These are phyloP conservation scores for Protodeltote pygarga DNA, from an alignment of 2,888 invertebrate genomes.

Conservation along the genomic window DNA sequence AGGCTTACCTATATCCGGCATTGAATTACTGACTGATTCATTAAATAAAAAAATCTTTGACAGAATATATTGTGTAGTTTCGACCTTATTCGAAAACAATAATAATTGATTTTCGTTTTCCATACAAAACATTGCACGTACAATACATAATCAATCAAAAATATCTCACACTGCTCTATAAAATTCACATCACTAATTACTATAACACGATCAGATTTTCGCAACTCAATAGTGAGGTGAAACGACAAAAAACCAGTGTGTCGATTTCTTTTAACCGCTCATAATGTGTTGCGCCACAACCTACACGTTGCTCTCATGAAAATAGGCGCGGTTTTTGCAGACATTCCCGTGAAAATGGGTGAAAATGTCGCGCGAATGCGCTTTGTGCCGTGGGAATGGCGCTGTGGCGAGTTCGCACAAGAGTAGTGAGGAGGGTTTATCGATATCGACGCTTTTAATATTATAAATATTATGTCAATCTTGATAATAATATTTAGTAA, in stretches of 20 bases:
- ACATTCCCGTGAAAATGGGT: constrained; percentile 76
- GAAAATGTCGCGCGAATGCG: constrained; percentile 69
- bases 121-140: too few relatives aligned
- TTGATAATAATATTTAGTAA: not conserved
- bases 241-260: constrained; percentile 57
- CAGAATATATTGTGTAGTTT: too few relatives aligned
- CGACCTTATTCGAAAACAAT: too few relatives aligned
- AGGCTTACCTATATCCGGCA: too few relatives aligned
- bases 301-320: constrained; percentile 64
- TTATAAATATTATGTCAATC: not conserved
- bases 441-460: constrained; percentile 42
- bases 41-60: too few relatives aligned
- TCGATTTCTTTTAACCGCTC: constrained; percentile 64
- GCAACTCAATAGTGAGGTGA: constrained; percentile 50
- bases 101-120: too few relatives aligned
- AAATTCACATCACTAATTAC: constrained; percentile 33
- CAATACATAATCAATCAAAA: constrained; percentile 22
- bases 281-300: constrained; percentile 60
- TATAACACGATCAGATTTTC: constrained; percentile 35
- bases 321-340: constrained; percentile 72
- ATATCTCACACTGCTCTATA: constrained; percentile 32
- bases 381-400: constrained; percentile 76
- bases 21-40: too few relatives aligned
- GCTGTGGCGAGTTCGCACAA: constrained; percentile 56
- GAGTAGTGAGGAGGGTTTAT: constrained; percentile 54